Evolutionary conservation across 1,140 invertebrate genomes (phyloP), one percentile per base, ranked within the genome.

Genomic region (Zaprionus camerounensis): DNA sequence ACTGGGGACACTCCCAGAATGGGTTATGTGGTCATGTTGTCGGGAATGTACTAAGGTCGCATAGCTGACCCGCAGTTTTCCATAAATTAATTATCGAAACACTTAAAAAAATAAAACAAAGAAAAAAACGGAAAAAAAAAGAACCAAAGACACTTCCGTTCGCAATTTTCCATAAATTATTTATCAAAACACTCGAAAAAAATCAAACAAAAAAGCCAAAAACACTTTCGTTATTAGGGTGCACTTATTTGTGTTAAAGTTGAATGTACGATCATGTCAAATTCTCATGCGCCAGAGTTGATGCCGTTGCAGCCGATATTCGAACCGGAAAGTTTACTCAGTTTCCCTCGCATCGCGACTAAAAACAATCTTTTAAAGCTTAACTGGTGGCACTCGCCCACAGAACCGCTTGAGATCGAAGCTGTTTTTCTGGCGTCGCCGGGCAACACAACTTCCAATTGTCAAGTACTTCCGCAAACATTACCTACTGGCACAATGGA

Each of bases 331-430:
- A 49, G 17, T 41, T 53, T 66, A 38, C 49, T 56, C 24, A 51
- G 71, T 12, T 64, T 84, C 17, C 69, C 85, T n/a, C 36, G 70
- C 20, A 85, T 81, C 24, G 85, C 85, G 6, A 81, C 72, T 11
- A 91, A 90, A 58, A 88, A 82, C 22, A 91, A 91, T 67, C 28
- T 78, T 1, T 63, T 91, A 1, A 91, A 91, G 55, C 73, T 91
- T 11, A 85, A 83, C 44, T 91, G 90, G 90, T 91, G 90, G 90
- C 73, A 91, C 63, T 80, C 88, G 5, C 68, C 88, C 2, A 26
- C 66, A 58, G 64, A 76, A 58, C 44, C 69, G 12, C 17, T 61
- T 6, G 71, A 72, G 15, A 17, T 53, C 6, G 66, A 71, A 41
- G 56, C 55, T 11, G 53, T 38, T 17, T 56, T 64, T 34, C 24